A percentile compares a stretch with the other conserved stretches of the same genome.
Conservation (phyloP, 2,888 invertebrate species). For the Euzophera pinguis region DNA sequence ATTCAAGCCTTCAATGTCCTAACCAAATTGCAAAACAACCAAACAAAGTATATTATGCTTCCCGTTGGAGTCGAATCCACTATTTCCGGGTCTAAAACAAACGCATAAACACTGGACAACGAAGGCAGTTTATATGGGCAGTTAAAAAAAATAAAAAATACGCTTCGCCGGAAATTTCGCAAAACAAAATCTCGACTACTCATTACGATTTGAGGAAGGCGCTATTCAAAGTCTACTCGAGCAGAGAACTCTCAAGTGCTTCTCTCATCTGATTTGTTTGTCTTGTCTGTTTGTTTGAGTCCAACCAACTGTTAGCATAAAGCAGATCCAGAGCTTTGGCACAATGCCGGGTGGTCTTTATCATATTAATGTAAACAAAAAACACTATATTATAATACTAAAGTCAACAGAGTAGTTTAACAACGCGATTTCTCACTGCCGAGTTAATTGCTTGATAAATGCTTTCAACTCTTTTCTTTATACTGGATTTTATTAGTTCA, state of each 20-base stretch:
- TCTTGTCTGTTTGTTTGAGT: constrained; percentile 65
- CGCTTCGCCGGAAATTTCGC: background rate
- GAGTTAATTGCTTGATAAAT: constrained; percentile 23
- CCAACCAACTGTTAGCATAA: constrained; percentile 66
- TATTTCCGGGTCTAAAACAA: too few relatives aligned
- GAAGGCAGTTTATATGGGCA: too few relatives aligned
- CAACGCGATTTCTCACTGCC: constrained; percentile 17
- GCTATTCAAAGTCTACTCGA: constrained; percentile 17
- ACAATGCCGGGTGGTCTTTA: constrained; percentile 74
- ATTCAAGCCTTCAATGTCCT: too few relatives aligned
- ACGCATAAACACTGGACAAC: too few relatives aligned
- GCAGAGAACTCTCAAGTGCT: constrained; percentile 43
- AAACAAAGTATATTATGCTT: too few relatives aligned
- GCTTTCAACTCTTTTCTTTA: constrained; percentile 16
- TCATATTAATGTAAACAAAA: constrained; percentile 74
- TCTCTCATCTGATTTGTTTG: constrained; percentile 64
- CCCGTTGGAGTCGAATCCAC: too few relatives aligned
- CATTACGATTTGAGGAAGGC: background rate
- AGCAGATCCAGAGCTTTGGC: constrained; percentile 43
- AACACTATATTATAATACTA: constrained; percentile 68
- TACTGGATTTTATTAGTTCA: constrained; percentile 21
- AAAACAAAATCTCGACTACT: background rate
- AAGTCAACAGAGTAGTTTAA: constrained; percentile 39
- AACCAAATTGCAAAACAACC: too few relatives aligned
- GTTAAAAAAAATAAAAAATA: background rate